These are phyloP conservation scores for Babyrousa celebensis DNA, from an alignment of 2,797 vertebrate species.

Conservation along the genomic window DNA sequence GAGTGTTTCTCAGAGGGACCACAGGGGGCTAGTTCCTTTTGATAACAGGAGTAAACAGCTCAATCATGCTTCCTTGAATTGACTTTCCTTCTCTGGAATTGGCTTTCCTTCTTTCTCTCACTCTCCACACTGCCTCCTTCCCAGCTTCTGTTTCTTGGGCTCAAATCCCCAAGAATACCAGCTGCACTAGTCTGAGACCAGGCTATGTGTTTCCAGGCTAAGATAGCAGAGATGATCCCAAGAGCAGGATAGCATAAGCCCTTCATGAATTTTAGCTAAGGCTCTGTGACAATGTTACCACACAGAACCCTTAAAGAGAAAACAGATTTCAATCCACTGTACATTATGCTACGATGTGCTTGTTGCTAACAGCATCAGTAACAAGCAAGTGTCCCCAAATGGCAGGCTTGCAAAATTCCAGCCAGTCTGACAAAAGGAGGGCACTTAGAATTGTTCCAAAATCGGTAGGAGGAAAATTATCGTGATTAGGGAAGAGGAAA, in stretches of 20 bases:
- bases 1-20: background rate
- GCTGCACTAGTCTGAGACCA: background rate
- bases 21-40: background rate
- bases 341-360: background rate
- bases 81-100: background rate
- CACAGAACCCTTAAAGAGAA: constrained; percentile 1
- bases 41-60: background rate
- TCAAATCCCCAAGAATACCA: background rate
- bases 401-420: constrained; percentile 62
- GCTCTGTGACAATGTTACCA: background rate
- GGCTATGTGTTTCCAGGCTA: background rate
- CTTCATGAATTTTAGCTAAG: background rate
- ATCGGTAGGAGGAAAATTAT: constrained; percentile 74
- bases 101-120: background rate
- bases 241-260: background rate
- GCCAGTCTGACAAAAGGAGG: constrained; percentile 58
- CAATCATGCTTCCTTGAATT: background rate
- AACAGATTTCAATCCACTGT: background rate
- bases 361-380: constrained; percentile 26
- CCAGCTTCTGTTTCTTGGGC: background rate
- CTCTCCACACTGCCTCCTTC: background rate
- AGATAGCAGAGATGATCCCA: background rate
- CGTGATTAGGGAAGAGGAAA: constrained; percentile 66
- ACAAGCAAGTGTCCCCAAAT: constrained; percentile 59
- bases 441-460: constrained; percentile 74